Evolutionary conservation across 2,888 invertebrate genomes (phyloP).

Genomic region (Sinohyriopsis cumingii): DNA sequence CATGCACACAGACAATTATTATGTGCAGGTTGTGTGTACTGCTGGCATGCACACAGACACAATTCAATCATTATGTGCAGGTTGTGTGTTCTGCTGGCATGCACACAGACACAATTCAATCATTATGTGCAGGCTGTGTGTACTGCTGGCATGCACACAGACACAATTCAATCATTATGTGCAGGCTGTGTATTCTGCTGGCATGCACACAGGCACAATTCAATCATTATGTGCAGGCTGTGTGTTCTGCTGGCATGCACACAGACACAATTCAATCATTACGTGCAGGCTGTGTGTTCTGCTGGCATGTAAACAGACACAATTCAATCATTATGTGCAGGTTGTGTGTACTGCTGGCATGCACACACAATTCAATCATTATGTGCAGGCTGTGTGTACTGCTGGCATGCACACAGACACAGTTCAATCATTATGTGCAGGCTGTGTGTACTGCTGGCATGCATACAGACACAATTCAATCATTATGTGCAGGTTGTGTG

Average conservation of each 20-base stretch:
- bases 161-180: conserved; percentile 5
- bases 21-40: background rate
- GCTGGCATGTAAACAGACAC: conserved; percentile 1
- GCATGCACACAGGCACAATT: conserved; percentile 6
- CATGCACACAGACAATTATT: conserved; percentile 3
- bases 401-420: conserved; percentile 2
- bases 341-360: background rate
- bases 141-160: conserved; percentile 1
- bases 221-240: too few relatives aligned
- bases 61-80: conserved; percentile 6
- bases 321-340: conserved; percentile 6
- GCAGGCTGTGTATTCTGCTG: too few relatives aligned
- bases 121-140: background rate
- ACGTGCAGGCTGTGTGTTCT: too few relatives aligned
- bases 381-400: background rate
- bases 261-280: conserved; percentile 3
- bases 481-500: background rate
- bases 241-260: background rate
- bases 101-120: conserved; percentile 9
- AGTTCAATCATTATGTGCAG: conserved; percentile 6
- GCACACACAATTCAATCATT: conserved; percentile 7
- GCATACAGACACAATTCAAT: conserved; percentile 9
- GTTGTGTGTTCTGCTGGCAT: background rate
- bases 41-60: conserved; percentile 2
- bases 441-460: background rate